Conservation (phyloP, 2,797 vertebrate species). For the Amphiprion clarkii region DNA sequence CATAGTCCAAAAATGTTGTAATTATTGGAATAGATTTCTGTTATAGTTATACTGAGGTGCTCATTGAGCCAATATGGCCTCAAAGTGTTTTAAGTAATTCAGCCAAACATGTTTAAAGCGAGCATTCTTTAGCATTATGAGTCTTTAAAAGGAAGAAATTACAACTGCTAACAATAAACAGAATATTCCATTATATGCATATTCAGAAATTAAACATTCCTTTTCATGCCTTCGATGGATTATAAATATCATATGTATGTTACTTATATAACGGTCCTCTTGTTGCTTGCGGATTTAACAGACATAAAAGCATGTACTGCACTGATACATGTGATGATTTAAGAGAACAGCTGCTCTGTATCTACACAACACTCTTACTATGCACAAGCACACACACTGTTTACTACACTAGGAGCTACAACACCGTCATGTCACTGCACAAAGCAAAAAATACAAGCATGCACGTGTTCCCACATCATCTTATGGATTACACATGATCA, state of each 20-base stretch:
- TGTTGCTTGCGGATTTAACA: neutral
- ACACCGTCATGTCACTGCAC: constrained; percentile 42
- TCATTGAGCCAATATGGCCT: neutral
- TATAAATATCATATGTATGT: neutral
- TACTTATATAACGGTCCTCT: neutral
- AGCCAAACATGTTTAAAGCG: neutral
- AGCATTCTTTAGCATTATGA: neutral
- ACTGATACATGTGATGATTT: neutral
- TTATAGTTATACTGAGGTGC: neutral
- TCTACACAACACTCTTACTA: constrained; percentile 9
- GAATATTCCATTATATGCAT: neutral
- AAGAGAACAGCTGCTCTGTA: neutral
- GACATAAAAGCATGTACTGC: neutral
- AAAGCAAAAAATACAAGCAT: constrained; percentile 55
- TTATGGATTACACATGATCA: constrained; percentile 16
- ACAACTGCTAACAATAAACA: neutral
- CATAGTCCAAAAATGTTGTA: too few relatives aligned
- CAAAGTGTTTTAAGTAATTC: too few relatives aligned
- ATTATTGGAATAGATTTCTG: too few relatives aligned
- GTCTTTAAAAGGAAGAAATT: neutral
- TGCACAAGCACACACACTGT: constrained; percentile 1
- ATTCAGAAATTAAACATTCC: neutral
- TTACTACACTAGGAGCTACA: constrained; percentile 8
- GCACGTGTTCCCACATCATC: constrained; percentile 10
- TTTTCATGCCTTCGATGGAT: neutral